Base-by-base conservation (phyloP, 2,888 invertebrate genomes). In the Actias luna region DNA sequence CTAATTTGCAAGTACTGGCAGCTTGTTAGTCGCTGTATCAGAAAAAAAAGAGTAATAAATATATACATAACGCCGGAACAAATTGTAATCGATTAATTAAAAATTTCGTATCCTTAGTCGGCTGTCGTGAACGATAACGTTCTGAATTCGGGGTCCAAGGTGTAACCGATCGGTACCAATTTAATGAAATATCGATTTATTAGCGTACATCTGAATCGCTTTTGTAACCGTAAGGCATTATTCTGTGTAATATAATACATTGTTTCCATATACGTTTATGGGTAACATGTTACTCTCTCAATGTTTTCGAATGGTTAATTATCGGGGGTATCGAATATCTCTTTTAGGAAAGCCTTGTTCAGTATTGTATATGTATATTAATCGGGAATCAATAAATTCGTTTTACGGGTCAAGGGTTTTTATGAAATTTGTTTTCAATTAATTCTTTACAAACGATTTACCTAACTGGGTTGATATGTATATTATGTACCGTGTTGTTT, bases 151-250 rank as follows among this genome's bases (percentile, higher is more conserved):
- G 68, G 61, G 63, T 63, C 58, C 61, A 63, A 61, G 64, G 42
- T 62, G 42, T 14, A 36, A 69, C 65, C 65, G n/a, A 67, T 68
- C 68, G 64, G 69, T 72, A 75, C 61, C 29, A 61, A 70, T 71
- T 65, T 72, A 76, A 75, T 73, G 65, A 69, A 64, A 65, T 62
- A 66, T 60, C 72, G 68, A 71, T 72, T 69, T 68, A 69, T 72
- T 67, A 72, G 65, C 62, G 62, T 59, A 55, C 52, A 16, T 16
- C 36, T 39, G 36, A 39, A 39, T 16, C 12, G 1, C 36, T 39
- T 33, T 50, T 50, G 46, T 27, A 35, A 60, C 60, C 52, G 61
- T n/a, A 16, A 55, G 55, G 29, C 29, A 55, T 55, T 55, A 55
- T 55, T 55, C 29, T 8, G 16, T 5, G 55, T 55, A 33, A 33